phyloP scores from a whole-genome alignment of 2,888 invertebrate genomes.

The Copidosoma aretas region DNA sequence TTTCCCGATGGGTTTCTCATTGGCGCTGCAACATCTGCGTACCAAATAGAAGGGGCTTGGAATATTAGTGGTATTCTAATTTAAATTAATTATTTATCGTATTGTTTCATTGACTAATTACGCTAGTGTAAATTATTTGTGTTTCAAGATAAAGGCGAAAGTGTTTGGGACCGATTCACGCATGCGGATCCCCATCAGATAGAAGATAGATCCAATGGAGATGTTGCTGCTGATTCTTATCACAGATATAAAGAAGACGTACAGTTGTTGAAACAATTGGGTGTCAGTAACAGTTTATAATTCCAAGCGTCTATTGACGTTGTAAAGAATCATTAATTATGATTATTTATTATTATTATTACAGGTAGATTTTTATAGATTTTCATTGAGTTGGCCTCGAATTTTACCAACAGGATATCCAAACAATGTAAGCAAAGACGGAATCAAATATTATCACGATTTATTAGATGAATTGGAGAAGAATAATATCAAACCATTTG shows the following conservation, averaged over 20 bases:
- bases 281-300: not conserved
- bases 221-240: not conserved
- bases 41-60: slow-evolving; percentile 46
- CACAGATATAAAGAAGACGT: slow-evolving; percentile 10
- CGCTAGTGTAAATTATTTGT: slow-evolving; percentile 9
- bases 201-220: not conserved
- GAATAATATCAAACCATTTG: slow-evolving; percentile 69
- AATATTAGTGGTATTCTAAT: slow-evolving; percentile 17
- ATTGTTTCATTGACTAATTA: not conserved
- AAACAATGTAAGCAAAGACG: slow-evolving; percentile 56
- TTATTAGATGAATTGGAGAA: slow-evolving; percentile 63
- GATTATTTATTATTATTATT: not conserved
- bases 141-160: not conserved
- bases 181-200: not conserved
- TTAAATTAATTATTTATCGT: not conserved
- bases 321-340: not conserved
- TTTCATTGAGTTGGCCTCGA: slow-evolving; percentile 63
- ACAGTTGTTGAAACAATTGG: not conserved
- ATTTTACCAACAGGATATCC: slow-evolving; percentile 63
- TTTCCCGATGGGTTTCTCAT: slow-evolving; percentile 62
- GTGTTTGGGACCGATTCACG: not conserved
- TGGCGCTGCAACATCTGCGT: slow-evolving; percentile 69
- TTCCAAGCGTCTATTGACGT: not conserved
- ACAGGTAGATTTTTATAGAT: slow-evolving; percentile 59
- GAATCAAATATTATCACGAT: slow-evolving; percentile 63